Evolutionary conservation across 2,113 vertebrate genomes (phyloP), one percentile per base, ranked within the genome.

Genomic region (Gnathonemus longibarbis): DNA sequence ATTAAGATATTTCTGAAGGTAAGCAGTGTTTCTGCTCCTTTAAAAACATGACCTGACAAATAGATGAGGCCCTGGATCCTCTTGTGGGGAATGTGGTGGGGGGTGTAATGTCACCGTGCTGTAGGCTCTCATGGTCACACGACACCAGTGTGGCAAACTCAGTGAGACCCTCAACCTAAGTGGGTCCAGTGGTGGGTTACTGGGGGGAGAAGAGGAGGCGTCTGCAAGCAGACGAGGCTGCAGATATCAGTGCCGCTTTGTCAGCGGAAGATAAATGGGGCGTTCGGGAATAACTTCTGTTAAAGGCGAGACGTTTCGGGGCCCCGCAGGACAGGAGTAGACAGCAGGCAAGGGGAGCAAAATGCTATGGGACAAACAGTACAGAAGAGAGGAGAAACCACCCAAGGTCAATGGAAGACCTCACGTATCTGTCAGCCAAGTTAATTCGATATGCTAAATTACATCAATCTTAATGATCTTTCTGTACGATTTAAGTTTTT

Each of bases 191-290:
- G 88, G 77, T 85, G 70, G 24, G 62, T 90, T 89, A 86, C 39
- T 77, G 15, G 49, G 24, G n/a, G 66, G 74, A 58, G 49, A 62
- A 84, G 49, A 46, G 83, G n/a, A 88, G 77, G 58, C 19, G 35
- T 50, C n/a, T 56, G 62, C 85, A 74, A 48, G n/a, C 49, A 88
- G 84, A 27, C 49, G 39, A 87, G 46, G 19, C 84, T 15, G 84
- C n/a, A 50, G 58, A 56, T 49, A 35, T 35, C 74, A 70, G 27
- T 45, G 49, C 77, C n/a, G n/a, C 39, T 89, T 86, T 91, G 85
- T 90, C 91, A 89, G 50, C 89, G 48, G 45, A 91, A 90, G 90
- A 92, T 91, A 48, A 91, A 92, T 90, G 91, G 84, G 53, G 19
- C 35, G 2, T 21, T n/a, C 52, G 11, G 46, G 27, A 56, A 42